Evolutionary conservation across 2,888 invertebrate species (phyloP), one percentile per base, ranked within the genome.

Genomic region (Allophyes oxyacanthae): DNA sequence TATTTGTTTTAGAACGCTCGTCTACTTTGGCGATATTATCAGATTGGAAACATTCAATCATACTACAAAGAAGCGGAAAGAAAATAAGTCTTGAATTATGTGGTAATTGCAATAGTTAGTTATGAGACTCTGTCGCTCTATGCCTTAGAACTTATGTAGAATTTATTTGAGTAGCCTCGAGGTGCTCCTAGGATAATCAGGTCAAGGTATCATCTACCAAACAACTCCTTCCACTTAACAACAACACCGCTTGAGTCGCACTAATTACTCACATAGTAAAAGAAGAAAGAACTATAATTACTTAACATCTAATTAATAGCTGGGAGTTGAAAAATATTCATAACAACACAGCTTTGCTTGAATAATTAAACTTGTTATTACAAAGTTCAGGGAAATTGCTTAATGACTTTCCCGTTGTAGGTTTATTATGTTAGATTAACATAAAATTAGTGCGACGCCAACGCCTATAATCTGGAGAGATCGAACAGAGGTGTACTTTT

Each of bases 241-340:
- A 45, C 26, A 57, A 11, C 11, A 25, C 15, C 14, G n/a, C 50
- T 43, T 30, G 20, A 54, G 41, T 25, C 28, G 7, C 1, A 42
- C 14, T 56, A 66, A 72, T 65, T 72, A 66, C 51, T 11, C 9
- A 44, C 13, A 34, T 28, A 43, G 38, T 25, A 25, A 45, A 30
- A 38, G 25, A 37, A 38, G 6, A 43, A 49, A 44, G 13, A 44
- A 50, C 42, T 42, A 13, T 34, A 41, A 58, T 51, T 38, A 54
- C 50, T 41, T 34, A 13, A 37, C 0, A 25, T 28, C 14, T 57
- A 51, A 56, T 60, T 65, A 65, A 50, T 44, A 53, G 33, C 9
- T 49, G 37, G 5, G 10, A 30, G 45, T 48, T 20, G 10, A 52
- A 53, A 50, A 49, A 48, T 46, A 54, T 41, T 40, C 6, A 40